phyloP scores from a whole-genome alignment of 2,113 vertebrate genomes.

The Chionomys nivalis region DNA sequence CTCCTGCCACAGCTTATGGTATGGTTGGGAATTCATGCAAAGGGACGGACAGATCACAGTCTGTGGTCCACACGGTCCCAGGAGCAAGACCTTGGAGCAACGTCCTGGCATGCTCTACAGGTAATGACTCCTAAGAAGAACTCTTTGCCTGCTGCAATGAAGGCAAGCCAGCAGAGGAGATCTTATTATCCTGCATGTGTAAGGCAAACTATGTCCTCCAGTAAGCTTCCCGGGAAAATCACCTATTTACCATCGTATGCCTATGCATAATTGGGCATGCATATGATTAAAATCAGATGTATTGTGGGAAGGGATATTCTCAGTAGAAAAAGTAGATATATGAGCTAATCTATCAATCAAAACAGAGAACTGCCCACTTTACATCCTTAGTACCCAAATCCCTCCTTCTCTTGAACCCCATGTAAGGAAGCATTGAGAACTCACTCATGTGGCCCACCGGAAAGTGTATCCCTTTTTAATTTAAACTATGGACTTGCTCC shows the following conservation, averaged over 20 bases:
- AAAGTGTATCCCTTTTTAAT: not conserved
- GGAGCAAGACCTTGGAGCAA: not conserved
- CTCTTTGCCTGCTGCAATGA: not conserved
- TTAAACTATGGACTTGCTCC: not conserved
- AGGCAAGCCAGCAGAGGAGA: not conserved
- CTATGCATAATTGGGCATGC: not conserved
- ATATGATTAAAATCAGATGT: not conserved
- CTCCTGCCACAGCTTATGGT: fast-evolving
- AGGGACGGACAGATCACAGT: fast-evolving
- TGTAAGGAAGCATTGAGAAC: not conserved
- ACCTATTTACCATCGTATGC: not conserved
- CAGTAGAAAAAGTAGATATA: not conserved
- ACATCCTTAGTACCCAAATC: not conserved
- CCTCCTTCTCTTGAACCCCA: not conserved
- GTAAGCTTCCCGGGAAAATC: too few relatives aligned
- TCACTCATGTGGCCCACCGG: not conserved
- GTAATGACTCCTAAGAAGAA: not conserved
- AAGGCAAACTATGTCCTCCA: too few relatives aligned
- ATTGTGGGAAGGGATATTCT: not conserved
- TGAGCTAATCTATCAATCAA: not conserved
- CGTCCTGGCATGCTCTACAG: not conserved
- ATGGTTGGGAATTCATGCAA: too few relatives aligned
- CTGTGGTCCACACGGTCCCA: not conserved
- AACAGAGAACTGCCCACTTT: not conserved
- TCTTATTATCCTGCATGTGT: not conserved